Conservation (phyloP, 2,113 vertebrate genomes). For the Genyomyrus donnyi region DNA sequence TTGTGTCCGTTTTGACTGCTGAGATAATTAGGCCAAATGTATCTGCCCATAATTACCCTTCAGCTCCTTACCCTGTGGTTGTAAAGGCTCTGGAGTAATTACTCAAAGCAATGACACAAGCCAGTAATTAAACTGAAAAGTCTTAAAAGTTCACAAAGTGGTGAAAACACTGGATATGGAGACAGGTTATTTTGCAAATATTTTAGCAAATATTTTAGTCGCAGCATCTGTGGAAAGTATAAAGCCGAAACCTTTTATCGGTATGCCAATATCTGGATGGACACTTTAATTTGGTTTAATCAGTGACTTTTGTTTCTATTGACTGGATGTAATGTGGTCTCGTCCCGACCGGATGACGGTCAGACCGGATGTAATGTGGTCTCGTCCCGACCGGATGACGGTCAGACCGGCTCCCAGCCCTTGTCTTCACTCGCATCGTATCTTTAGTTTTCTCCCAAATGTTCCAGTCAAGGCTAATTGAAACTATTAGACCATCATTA, state of each 20-base stretch:
- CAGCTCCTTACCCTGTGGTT: neutral
- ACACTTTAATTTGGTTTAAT: neutral
- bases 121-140: neutral
- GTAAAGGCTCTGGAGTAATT: neutral
- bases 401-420: neutral
- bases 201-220: neutral
- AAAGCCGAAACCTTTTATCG: neutral
- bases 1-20: neutral
- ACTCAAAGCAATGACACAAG: neutral
- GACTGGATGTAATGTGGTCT: neutral
- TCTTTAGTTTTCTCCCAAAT: neutral
- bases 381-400: neutral
- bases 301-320: neutral
- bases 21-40: constrained; percentile 4
- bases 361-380: neutral
- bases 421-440: neutral
- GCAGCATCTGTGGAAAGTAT: neutral
- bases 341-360: neutral
- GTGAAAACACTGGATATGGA: neutral
- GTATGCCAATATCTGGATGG: neutral
- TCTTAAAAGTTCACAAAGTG: neutral
- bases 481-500: constrained; percentile 2
- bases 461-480: constrained; percentile 3
- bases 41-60: neutral
- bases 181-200: neutral